phyloP scores from a whole-genome alignment of 2,797 vertebrate genomes.

The Premnoplex brunnescens region DNA sequence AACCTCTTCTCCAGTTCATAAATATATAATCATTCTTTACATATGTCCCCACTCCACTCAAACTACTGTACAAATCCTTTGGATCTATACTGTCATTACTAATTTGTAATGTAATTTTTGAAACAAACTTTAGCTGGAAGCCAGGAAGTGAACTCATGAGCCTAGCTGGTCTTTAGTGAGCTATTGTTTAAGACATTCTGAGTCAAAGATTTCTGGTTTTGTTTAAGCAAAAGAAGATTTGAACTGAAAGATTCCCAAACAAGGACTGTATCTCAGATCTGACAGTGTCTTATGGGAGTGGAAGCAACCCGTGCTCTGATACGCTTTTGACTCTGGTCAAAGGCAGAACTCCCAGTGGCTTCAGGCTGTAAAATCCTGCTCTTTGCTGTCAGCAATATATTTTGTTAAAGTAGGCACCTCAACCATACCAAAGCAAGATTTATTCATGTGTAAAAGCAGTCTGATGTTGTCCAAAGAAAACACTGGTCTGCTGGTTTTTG shows the following conservation, averaged over 20 bases:
- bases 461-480: background rate
- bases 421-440: background rate
- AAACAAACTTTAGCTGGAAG: background rate
- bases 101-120: background rate
- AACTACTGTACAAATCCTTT: background rate
- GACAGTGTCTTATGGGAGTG: background rate
- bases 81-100: background rate
- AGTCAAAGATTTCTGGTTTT: background rate
- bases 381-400: background rate
- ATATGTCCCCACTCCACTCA: background rate
- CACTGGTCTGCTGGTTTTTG: background rate
- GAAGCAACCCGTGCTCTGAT: slow-evolving; percentile 9
- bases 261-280: background rate
- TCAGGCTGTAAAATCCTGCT: background rate
- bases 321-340: background rate
- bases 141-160: background rate
- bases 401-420: background rate
- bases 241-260: background rate
- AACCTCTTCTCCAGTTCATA: background rate
- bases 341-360: slow-evolving; percentile 19
- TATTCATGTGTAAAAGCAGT: background rate
- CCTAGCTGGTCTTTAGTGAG: background rate
- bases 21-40: background rate
- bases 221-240: background rate
- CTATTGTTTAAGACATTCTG: background rate